phyloP scores from a whole-genome alignment of 2,888 invertebrate species.

The Diarsia dahlii region DNA sequence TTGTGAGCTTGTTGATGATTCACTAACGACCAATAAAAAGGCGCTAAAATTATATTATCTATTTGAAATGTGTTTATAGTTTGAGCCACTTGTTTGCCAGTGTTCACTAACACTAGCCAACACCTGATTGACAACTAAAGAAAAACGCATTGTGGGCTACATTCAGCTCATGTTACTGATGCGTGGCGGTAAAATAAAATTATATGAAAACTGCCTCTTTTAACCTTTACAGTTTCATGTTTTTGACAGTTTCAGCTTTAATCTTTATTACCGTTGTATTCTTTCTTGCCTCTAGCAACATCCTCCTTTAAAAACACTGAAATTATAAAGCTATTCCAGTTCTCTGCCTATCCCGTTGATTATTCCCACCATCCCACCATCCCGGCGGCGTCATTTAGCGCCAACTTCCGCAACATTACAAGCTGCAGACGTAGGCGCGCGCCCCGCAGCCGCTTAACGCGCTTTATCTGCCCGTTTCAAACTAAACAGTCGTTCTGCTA shows the following conservation, averaged over 20 bases:
- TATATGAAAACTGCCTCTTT: neutral
- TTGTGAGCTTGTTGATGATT: too few species aligned
- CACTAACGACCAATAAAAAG: neutral
- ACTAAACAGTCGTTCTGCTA: slow-evolving; percentile 38
- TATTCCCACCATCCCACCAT: neutral
- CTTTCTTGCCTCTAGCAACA: neutral
- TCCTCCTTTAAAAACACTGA: neutral
- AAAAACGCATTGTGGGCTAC: neutral
- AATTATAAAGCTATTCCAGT: slow-evolving; percentile 2
- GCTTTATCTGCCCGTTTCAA: slow-evolving; percentile 18
- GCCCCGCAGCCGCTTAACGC: slow-evolving; percentile 10
- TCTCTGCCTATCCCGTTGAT: neutral
- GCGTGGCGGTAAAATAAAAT: neutral
- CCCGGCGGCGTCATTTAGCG: slow-evolving; percentile 15
- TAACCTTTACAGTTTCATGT: neutral
- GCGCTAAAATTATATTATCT: neutral
- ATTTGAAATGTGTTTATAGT: neutral
- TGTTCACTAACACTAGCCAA: neutral
- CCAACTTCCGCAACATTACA: slow-evolving; percentile 38
- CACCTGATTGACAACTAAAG: neutral
- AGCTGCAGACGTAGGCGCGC: slow-evolving; percentile 22
- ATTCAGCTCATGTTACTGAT: neutral
- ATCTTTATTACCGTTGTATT: too few species aligned
- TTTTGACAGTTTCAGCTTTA: too few species aligned
- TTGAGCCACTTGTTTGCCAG: too few species aligned